Percentiles rank a stretch among this genome's conserved stretches.
Conservation (phyloP, 2,797 vertebrate genomes). For the Yasuhikotakia modesta region DNA sequence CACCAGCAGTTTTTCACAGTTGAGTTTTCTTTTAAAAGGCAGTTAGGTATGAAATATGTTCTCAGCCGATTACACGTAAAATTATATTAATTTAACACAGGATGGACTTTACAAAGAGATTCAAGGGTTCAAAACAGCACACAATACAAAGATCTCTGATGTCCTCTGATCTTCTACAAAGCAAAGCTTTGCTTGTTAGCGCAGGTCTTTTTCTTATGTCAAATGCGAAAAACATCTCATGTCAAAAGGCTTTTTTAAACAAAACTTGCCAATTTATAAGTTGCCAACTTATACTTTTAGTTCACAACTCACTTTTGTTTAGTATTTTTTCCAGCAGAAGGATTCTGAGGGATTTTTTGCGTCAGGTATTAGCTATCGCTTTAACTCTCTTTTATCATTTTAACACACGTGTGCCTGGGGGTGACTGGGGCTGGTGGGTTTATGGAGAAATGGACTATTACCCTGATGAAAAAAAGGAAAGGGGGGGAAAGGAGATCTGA, state of each 20-base stretch:
- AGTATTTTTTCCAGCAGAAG: not conserved
- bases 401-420: conserved; percentile 25
- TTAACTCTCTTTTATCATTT: conserved; percentile 51
- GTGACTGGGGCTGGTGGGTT: not conserved
- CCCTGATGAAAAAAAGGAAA: conserved; percentile 71
- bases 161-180: not conserved
- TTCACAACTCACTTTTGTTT: too few relatives aligned
- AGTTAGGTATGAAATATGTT: not conserved
- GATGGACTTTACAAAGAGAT: not conserved
- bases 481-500: conserved; percentile 59
- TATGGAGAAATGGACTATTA: conserved; percentile 67
- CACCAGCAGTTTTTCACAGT: not conserved
- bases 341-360: conserved; percentile 39
- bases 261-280: not conserved
- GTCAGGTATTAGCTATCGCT: conserved; percentile 37
- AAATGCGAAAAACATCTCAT: not conserved
- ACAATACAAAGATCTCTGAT: not conserved
- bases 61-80: not conserved
- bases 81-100: not conserved
- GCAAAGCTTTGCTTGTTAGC: not conserved
- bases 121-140: not conserved
- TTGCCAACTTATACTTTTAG: not conserved
- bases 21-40: not conserved
- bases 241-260: not conserved
- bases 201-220: not conserved